These are phyloP conservation scores for Sphaeramia orbicularis DNA, from an alignment of 2,797 vertebrate genomes.

Conservation along the genomic window DNA sequence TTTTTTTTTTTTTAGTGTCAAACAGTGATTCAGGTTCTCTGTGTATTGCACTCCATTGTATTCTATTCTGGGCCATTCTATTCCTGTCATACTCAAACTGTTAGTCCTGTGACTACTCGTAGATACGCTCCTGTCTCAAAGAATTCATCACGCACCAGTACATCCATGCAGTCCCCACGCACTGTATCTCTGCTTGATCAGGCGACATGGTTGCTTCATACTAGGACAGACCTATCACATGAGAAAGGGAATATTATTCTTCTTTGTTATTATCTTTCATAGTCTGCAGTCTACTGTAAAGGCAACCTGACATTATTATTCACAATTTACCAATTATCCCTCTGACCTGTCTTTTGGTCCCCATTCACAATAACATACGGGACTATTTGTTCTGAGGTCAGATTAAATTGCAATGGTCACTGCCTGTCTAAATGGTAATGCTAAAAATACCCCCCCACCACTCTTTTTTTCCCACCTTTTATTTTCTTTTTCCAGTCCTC, in stretches of 20 bases:
- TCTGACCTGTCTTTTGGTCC: slow-evolving; percentile 49
- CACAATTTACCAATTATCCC: slow-evolving; percentile 67
- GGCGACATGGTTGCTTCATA: slow-evolving; percentile 1
- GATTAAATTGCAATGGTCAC: slow-evolving; percentile 61
- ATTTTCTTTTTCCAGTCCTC: slow-evolving; percentile 16
- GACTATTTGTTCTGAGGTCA: slow-evolving; percentile 59
- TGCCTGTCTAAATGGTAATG: slow-evolving; percentile 53
- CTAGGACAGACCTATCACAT: background rate
- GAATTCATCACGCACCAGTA: slow-evolving; percentile 19
- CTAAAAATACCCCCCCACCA: slow-evolving; percentile 59
- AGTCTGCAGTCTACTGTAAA: slow-evolving; percentile 29
- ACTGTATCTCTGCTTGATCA: background rate
- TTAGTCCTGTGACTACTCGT: slow-evolving; percentile 17
- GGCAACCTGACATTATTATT: slow-evolving; percentile 53
- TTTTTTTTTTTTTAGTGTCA: slow-evolving; percentile 22
- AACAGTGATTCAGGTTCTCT: slow-evolving; percentile 26
- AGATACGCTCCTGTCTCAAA: slow-evolving; percentile 23
- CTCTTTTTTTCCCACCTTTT: background rate
- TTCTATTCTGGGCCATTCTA: background rate
- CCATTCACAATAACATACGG: slow-evolving; percentile 40
- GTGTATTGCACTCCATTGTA: background rate
- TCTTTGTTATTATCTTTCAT: slow-evolving; percentile 39
- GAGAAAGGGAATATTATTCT: background rate
- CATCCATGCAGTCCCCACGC: slow-evolving; percentile 2
- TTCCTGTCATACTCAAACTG: slow-evolving; percentile 11